phyloP scores from a whole-genome alignment of 2,113 vertebrate genomes.

The Nibea albiflora region DNA sequence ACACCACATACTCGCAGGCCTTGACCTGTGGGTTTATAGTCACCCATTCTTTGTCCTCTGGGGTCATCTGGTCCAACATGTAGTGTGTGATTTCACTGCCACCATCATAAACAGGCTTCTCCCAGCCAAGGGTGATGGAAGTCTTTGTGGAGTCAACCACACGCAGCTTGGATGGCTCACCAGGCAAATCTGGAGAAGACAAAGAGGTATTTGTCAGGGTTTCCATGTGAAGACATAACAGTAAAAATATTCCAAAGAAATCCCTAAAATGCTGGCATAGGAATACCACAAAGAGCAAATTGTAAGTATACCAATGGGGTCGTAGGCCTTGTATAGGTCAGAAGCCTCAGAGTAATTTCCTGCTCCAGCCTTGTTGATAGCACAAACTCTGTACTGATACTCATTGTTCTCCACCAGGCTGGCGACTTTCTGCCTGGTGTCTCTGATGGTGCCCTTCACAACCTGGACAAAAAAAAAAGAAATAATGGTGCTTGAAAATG shows the following conservation, averaged over 20 bases:
- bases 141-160: constrained; percentile 96
- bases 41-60: constrained; percentile 93
- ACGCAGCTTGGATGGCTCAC: constrained; percentile 93
- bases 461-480: constrained; percentile 76
- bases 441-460: constrained; percentile 93
- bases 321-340: constrained; percentile 93
- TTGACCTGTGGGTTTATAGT: constrained; percentile 91
- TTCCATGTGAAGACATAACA: neutral
- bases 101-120: constrained; percentile 95
- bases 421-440: constrained; percentile 95
- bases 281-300: neutral
- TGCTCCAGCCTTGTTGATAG: constrained; percentile 94
- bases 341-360: constrained; percentile 94
- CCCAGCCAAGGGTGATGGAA: constrained; percentile 96
- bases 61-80: constrained; percentile 89
- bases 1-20: constrained; percentile 94
- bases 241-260: neutral
- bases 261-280: neutral
- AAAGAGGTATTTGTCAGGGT: constrained; percentile 38
- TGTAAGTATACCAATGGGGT: constrained; percentile 90
- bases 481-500: neutral
- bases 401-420: constrained; percentile 91
- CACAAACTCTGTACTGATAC: constrained; percentile 95
- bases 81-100: constrained; percentile 95
- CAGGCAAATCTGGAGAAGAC: constrained; percentile 89